phyloP scores from a whole-genome alignment of 2,888 invertebrate genomes.

The Drosophila prolongata region DNA sequence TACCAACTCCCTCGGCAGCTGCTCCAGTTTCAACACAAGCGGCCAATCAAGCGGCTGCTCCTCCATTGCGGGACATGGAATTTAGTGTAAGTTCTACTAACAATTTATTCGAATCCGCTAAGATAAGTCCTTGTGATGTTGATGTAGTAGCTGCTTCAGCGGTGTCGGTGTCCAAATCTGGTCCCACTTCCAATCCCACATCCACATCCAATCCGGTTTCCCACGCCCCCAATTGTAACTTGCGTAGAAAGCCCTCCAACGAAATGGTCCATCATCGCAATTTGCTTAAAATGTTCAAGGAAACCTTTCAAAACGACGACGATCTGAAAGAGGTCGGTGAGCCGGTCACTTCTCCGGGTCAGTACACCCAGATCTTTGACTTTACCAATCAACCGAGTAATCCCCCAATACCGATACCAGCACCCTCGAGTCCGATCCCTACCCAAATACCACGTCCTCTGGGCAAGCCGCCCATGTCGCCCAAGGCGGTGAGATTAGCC shows the following conservation, averaged over 20 bases:
- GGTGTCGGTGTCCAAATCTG: conserved; percentile 44
- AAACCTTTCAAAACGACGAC: conserved; percentile 81
- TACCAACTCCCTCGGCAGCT: conserved; percentile 9
- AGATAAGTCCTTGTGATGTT: conserved; percentile 62
- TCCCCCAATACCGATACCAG: conserved; percentile 5
- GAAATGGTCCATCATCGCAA: conserved; percentile 83
- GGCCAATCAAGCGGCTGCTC: conserved; percentile 39
- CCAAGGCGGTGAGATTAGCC: conserved; percentile 53
- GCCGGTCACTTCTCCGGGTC: conserved; percentile 45
- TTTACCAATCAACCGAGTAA: conserved; percentile 46
- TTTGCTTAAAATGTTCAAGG: conserved; percentile 82
- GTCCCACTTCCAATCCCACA: conserved; percentile 16
- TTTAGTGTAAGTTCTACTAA: conserved; percentile 84
- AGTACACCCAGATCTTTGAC: conserved; percentile 67
- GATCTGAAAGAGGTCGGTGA: conserved; percentile 70
- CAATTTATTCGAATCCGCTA: conserved; percentile 68
- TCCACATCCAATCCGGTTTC: conserved; percentile 16
- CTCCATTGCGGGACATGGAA: conserved; percentile 78
- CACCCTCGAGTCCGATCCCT: conserved; percentile 21
- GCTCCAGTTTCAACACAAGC: conserved; percentile 25
- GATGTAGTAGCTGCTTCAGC: conserved; percentile 70
- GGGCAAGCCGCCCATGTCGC: conserved; percentile 76
- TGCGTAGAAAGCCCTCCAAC: conserved; percentile 80
- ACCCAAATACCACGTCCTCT: conserved; percentile 76
- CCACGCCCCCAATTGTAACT: conserved; percentile 55